These are phyloP conservation scores for Neolamprologus ventralis DNA, from an alignment of 2,113 vertebrate species.

Conservation along the genomic window DNA sequence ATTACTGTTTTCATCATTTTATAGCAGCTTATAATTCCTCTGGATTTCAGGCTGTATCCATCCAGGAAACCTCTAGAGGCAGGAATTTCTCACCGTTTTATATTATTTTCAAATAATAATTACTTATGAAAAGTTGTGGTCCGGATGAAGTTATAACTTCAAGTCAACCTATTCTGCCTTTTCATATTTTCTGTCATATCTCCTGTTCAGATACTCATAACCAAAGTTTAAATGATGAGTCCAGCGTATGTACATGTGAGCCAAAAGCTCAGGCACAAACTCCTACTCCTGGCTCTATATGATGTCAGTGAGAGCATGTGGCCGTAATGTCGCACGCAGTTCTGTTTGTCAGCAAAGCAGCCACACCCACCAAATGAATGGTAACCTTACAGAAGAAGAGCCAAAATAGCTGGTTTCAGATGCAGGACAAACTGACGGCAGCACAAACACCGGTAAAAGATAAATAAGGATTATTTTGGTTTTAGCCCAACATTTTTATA, in stretches of 20 bases:
- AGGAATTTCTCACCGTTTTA: neutral
- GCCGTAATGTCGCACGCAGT: neutral
- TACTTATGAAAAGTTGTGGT: neutral
- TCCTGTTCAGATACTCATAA: neutral
- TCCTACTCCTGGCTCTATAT: neutral
- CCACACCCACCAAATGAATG: neutral
- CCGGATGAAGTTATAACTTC: neutral
- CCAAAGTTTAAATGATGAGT: neutral
- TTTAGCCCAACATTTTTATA: neutral
- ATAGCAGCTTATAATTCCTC: neutral
- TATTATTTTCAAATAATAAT: neutral
- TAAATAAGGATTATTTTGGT: neutral
- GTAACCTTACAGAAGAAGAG: neutral
- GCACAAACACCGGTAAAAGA: neutral
- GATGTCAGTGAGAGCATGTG: neutral
- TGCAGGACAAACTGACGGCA: neutral
- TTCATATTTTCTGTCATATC: neutral
- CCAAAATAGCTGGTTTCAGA: neutral
- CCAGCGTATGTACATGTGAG: neutral
- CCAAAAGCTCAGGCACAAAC: neutral
- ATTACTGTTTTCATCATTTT: neutral
- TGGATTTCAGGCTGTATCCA: neutral
- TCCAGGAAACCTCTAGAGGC: neutral
- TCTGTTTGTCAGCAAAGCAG: neutral
- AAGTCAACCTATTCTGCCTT: neutral